phyloP scores from a whole-genome alignment of 2,797 vertebrate species.

The Gobio occitaniae region DNA sequence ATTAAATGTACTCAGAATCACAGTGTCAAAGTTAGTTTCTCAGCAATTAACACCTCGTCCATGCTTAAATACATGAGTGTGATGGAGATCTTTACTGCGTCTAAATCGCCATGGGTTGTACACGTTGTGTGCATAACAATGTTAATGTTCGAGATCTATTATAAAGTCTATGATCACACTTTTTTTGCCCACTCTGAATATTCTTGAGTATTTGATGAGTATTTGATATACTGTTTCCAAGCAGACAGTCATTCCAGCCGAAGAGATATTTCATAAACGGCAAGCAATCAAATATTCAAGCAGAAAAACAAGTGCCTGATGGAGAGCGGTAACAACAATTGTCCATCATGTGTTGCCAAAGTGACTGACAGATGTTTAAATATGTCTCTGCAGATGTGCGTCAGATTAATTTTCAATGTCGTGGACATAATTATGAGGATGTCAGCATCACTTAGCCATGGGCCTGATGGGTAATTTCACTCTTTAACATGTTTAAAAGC shows the following conservation, averaged over 20 bases:
- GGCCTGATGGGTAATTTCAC: conserved; percentile 79
- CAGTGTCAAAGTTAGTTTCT: conserved; percentile 40
- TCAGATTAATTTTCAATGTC: conserved; percentile 64
- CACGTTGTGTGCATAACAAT: conserved; percentile 2
- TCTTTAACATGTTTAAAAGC: conserved; percentile 75
- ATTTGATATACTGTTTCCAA: conserved; percentile 39
- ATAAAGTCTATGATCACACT: conserved; percentile 39
- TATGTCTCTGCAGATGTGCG: conserved; percentile 63
- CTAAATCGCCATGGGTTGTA: neutral
- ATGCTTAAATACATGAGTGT: conserved; percentile 4
- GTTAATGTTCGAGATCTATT: conserved; percentile 38
- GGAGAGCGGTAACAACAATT: conserved; percentile 48
- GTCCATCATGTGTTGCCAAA: conserved; percentile 61
- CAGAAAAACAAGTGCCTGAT: conserved; percentile 36
- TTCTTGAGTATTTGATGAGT: conserved; percentile 26
- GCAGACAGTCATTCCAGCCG: conserved; percentile 41
- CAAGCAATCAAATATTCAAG: conserved; percentile 46
- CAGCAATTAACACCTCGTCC: conserved; percentile 52
- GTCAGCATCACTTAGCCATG: conserved; percentile 78
- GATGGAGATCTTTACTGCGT: neutral
- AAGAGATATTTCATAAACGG: conserved; percentile 36
- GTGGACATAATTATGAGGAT: conserved; percentile 76
- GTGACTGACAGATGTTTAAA: conserved; percentile 68
- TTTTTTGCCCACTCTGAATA: conserved; percentile 31
- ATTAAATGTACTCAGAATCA: conserved; percentile 9